Base-by-base conservation (phyloP, 2,888 invertebrate species). In the Argynnis bischoffii region DNA sequence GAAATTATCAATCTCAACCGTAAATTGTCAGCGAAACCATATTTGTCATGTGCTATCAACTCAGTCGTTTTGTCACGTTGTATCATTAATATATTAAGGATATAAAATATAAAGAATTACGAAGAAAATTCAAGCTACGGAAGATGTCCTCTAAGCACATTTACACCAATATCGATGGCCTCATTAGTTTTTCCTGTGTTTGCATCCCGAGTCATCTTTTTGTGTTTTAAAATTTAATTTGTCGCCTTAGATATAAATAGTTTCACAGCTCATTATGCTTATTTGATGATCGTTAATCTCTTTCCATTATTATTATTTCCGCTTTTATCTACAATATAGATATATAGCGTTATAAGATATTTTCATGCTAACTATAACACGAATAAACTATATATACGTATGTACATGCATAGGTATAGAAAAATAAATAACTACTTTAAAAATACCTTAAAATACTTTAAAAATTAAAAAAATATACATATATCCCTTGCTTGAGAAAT, bases 1-100 rank as follows among this genome's bases (percentile, higher is more conserved):
- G 71, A 61, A 66, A 68, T 81, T 26, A 86, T 85, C 82, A 82
- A 83, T 86, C 83, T 83, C 74, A 51, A 71, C 55, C 50, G 63
- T 67, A 65, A 70, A 82, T 81, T 82, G 84, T 79, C 78, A 76
- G 72, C 79, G 78, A 78, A 76, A 51, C 74, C 74, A 69, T 78
- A 76, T 78, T 77, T 81, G 81, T 84, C 80, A 79, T 74, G 77
- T 76, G 61, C 76, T 77, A 78, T 77, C 77, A 67, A 64, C 70
- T 70, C 70, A 72, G 74, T 75, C 77, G 66, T 74, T 74, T 71
- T 72, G 67, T 74, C 74, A 75, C 74, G 69, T 76, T 69, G 70
- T 71, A 59, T 41, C 26, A 31, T 54, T 64, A 68, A 11, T 59
- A n/a, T 55, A 46, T 50, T 26, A 6, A 50, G 31, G 31, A 60